Conservation (phyloP, 2,888 invertebrate species). For the Tortricodes alternella region DNA sequence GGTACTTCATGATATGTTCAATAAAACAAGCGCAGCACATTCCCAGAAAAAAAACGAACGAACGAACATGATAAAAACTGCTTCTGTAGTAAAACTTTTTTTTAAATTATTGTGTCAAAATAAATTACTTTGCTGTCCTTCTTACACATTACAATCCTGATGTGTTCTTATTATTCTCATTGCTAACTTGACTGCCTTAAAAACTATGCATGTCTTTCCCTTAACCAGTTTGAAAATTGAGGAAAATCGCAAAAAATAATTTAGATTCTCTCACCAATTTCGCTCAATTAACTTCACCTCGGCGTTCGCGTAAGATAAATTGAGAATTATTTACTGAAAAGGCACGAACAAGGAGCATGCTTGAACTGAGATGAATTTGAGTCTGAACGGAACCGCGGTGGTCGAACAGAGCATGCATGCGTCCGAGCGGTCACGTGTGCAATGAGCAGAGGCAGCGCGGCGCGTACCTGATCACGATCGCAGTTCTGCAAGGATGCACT, state of each 20-base stretch:
- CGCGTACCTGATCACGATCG: constrained; percentile 62
- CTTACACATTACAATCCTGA: too few species aligned
- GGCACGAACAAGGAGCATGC: constrained; percentile 27
- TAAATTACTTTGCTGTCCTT: too few species aligned
- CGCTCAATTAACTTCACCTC: constrained; percentile 36
- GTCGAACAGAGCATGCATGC: constrained; percentile 67
- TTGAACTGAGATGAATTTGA: constrained; percentile 34
- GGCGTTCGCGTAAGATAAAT: constrained; percentile 33
- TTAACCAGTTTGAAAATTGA: constrained; percentile 2
- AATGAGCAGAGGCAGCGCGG: constrained; percentile 46
- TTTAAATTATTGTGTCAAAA: too few species aligned
- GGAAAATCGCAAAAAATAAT: constrained; percentile 14
- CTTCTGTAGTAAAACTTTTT: too few species aligned
- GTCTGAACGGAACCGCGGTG: constrained; percentile 45
- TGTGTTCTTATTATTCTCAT: too few species aligned
- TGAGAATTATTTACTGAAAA: constrained; percentile 35
- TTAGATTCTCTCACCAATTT: constrained; percentile 37
- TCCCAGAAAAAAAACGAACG: constrained; percentile 33
- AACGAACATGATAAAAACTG: background rate
- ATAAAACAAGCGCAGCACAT: constrained; percentile 59
- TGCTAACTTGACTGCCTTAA: background rate
- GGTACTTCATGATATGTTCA: constrained; percentile 69
- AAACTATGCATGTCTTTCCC: constrained; percentile 5
- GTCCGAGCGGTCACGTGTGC: constrained; percentile 47
- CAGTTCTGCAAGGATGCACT: constrained; percentile 62